phyloP scores from a whole-genome alignment of 2,888 invertebrate species.

The Cephus runcator region DNA sequence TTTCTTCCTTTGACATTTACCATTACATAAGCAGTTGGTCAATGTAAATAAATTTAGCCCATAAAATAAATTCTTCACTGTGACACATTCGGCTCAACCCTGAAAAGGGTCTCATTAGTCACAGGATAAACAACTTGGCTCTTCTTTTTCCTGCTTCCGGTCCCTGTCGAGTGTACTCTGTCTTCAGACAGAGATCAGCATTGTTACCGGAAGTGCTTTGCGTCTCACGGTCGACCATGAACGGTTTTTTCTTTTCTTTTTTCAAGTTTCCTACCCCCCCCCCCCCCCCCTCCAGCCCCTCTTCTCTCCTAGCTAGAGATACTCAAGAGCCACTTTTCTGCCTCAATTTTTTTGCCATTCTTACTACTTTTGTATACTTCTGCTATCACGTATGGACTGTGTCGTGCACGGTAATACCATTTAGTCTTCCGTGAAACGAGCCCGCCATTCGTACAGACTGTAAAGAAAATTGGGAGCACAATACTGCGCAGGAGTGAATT shows the following conservation, averaged over 20 bases:
- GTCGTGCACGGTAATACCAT: no score
- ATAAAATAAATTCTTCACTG: no score
- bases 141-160: conserved; percentile 26
- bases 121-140: conserved; percentile 40
- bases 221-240: conserved; percentile 37
- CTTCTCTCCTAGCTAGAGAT: conserved; percentile 9
- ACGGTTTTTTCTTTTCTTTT: conserved; percentile 17
- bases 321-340: background rate
- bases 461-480: no score
- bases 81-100: background rate
- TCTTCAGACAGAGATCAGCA: conserved; percentile 52
- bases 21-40: background rate
- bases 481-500: no score
- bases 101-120: conserved; percentile 49
- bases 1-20: no score
- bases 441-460: no score
- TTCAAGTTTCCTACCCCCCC: conserved; percentile 4
- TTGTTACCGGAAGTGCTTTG: conserved; percentile 57
- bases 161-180: conserved; percentile 48
- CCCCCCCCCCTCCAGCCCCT: background rate
- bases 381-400: no score
- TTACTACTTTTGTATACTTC: no score
- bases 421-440: no score
- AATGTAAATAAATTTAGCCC: conserved; percentile 33
- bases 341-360: background rate